phyloP scores from a whole-genome alignment of 2,113 vertebrate genomes.

The Manacus vitellinus region DNA sequence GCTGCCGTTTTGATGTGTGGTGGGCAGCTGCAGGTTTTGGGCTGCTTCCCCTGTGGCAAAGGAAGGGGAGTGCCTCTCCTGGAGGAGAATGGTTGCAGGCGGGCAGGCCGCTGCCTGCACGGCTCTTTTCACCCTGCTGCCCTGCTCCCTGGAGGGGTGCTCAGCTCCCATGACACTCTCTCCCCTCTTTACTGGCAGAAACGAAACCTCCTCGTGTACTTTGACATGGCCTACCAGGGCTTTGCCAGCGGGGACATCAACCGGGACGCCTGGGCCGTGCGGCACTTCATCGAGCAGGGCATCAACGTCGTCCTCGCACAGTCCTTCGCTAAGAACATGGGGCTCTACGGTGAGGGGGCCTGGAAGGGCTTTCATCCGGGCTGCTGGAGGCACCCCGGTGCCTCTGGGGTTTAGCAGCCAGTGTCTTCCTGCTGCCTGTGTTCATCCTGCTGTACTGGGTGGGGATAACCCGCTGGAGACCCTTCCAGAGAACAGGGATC shows the following conservation, averaged over 20 bases:
- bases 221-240: slow-evolving; percentile 99
- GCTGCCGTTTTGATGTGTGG: neutral
- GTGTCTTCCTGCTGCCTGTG: neutral
- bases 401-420: neutral
- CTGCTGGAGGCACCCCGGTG: neutral
- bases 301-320: slow-evolving; percentile 90
- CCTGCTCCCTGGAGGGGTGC: neutral
- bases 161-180: neutral
- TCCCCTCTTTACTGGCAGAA: slow-evolving; percentile 76
- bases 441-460: neutral
- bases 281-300: slow-evolving; percentile 93
- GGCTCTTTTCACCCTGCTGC: neutral
- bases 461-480: neutral
- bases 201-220: slow-evolving; percentile 91
- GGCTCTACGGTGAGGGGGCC: slow-evolving; percentile 87
- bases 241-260: slow-evolving; percentile 96
- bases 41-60: neutral
- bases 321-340: slow-evolving; percentile 99
- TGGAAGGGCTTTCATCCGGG: neutral
- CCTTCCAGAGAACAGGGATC: neutral
- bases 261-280: slow-evolving; percentile 93
- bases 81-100: neutral
- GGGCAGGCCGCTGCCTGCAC: neutral
- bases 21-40: neutral
- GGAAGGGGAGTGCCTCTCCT: neutral